phyloP scores from a whole-genome alignment of 2,113 vertebrate genomes.

The Hystrix brachyura region DNA sequence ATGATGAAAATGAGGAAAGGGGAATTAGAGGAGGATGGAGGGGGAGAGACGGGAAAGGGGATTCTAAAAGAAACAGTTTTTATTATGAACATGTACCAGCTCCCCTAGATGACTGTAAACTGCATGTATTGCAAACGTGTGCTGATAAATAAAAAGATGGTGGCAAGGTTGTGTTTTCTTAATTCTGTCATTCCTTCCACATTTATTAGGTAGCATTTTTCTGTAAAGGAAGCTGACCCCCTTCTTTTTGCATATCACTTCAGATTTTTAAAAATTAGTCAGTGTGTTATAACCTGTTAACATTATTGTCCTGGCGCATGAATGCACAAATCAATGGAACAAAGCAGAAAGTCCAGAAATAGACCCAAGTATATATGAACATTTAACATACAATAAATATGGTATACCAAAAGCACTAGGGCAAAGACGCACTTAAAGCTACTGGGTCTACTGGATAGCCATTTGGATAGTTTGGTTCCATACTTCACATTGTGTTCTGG shows the following conservation, averaged over 20 bases:
- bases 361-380: conserved; percentile 10
- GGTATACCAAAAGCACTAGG: not conserved
- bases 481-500: not conserved
- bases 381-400: conserved; percentile 1
- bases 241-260: conserved; percentile 40
- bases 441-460: not conserved
- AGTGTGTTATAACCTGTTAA: conserved; percentile 28
- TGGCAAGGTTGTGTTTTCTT: conserved; percentile 43
- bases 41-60: not conserved
- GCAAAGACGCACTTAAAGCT: not conserved
- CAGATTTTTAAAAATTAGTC: conserved; percentile 1
- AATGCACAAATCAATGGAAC: not conserved
- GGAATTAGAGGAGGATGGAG: not conserved
- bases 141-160: not conserved
- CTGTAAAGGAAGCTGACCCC: not conserved
- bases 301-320: not conserved
- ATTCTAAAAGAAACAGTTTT: not conserved
- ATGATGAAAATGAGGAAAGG: not conserved
- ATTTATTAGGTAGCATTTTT: conserved; percentile 30
- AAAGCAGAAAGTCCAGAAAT: conserved; percentile 10
- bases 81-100: not conserved
- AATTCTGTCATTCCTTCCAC: conserved; percentile 50
- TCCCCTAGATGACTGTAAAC: not conserved
- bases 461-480: conserved; percentile 16
- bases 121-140: not conserved